Evolutionary conservation across 2,113 vertebrate genomes (phyloP).

Genomic region (Fulica atra): DNA sequence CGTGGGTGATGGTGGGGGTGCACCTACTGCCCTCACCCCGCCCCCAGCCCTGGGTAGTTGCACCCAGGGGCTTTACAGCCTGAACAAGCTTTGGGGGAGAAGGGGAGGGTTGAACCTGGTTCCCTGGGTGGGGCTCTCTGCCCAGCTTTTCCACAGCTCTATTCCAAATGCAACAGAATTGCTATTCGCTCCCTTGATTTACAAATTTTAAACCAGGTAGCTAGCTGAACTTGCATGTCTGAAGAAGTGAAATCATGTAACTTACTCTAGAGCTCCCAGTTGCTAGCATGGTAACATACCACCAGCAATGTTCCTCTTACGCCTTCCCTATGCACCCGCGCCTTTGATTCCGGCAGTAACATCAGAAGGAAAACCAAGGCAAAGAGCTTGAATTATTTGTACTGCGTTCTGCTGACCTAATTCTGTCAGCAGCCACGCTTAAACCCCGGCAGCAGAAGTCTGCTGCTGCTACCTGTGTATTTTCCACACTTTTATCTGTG

Average conservation of each 20-base stretch:
- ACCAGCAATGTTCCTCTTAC: background rate
- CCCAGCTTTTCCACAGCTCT: background rate
- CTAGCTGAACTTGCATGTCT: background rate
- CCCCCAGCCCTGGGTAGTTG: too few relatives aligned
- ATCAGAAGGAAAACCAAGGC: background rate
- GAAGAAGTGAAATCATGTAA: background rate
- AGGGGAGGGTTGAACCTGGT: background rate
- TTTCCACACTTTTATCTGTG: background rate
- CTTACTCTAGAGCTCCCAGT: background rate
- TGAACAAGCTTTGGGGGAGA: background rate
- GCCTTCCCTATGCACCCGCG: background rate
- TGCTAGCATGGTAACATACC: background rate
- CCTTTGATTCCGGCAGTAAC: background rate
- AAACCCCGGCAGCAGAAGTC: background rate
- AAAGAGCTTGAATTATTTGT: background rate
- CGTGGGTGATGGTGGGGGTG: too few relatives aligned
- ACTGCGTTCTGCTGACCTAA: constrained; percentile 11
- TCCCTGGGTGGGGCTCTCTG: background rate
- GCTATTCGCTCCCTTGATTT: background rate
- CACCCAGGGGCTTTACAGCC: background rate
- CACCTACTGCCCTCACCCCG: too few relatives aligned
- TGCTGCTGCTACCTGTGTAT: constrained; percentile 18
- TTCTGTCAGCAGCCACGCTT: constrained; percentile 14
- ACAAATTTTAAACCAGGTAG: background rate
- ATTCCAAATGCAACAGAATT: background rate